Conservation (phyloP, 2,113 vertebrate species). For the Butastur rufipennis region DNA sequence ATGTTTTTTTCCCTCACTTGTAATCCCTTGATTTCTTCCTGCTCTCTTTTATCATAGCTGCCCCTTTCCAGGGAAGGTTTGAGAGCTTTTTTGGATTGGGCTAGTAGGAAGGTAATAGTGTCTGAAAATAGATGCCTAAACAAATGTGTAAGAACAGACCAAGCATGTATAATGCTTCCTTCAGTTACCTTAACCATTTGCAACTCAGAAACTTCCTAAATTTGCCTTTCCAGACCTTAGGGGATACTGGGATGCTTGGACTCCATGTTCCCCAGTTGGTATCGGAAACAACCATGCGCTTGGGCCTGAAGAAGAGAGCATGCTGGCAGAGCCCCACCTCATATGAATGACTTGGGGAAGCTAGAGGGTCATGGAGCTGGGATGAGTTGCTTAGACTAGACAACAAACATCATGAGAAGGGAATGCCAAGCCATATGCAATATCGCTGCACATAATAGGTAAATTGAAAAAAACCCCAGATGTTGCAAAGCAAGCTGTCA, state of each 20-base stretch:
- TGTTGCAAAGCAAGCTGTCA: background rate
- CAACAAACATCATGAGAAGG: background rate
- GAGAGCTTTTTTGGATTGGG: background rate
- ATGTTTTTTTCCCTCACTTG: background rate
- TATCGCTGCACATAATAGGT: background rate
- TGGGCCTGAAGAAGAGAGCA: background rate
- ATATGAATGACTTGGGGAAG: background rate
- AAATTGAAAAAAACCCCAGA: background rate
- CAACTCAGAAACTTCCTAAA: background rate
- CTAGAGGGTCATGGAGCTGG: background rate
- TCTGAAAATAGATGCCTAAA: background rate
- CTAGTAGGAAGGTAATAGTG: background rate
- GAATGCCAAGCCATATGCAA: background rate
- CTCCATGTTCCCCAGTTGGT: background rate
- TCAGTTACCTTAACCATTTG: background rate
- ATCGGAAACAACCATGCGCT: rapidly evolving
- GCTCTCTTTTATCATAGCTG: background rate
- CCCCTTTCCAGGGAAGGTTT: background rate
- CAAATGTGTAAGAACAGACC: background rate
- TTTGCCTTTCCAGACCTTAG: background rate
- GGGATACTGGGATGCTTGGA: background rate
- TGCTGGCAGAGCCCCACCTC: background rate
- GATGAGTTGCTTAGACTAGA: background rate
- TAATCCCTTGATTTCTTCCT: background rate
- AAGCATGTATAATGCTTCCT: background rate